A percentile compares a stretch with the other conserved stretches of the same genome.
phyloP scores from a whole-genome alignment of 37 sponge, comb jelly and placozoan genomes.

The Agelas oroides region DNA sequence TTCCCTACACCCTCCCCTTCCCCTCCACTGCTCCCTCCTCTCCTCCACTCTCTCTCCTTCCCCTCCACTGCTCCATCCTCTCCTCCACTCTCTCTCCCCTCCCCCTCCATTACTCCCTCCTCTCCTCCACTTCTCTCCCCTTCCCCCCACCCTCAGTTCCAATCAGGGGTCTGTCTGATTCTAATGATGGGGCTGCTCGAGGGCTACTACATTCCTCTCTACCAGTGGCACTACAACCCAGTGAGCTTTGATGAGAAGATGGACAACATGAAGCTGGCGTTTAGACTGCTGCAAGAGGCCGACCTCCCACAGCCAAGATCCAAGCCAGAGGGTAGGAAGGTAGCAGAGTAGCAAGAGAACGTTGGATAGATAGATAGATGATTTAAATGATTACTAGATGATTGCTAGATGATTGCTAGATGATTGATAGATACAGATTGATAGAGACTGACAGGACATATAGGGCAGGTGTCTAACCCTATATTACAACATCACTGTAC shows the following conservation, averaged over 20 bases:
- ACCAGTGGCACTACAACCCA: conserved; percentile 75
- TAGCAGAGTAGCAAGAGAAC: background rate
- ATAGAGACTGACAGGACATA: too few species aligned
- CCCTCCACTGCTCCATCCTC: too few species aligned
- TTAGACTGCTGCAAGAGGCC: conserved; percentile 88
- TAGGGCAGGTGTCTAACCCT: too few species aligned
- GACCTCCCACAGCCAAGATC: conserved; percentile 65
- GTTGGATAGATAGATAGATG: background rate
- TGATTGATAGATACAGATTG: too few species aligned
- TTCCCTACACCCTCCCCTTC: too few species aligned
- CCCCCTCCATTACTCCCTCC: too few species aligned
- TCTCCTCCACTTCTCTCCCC: too few species aligned
- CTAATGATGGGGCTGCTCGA: conserved; percentile 92
- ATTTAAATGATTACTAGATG: background rate
- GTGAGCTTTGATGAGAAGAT: conserved; percentile 83
- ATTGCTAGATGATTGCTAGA: too few species aligned
- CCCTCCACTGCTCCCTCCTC: too few species aligned
- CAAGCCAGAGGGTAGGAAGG: conserved; percentile 85
- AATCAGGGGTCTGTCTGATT: conserved; percentile 86
- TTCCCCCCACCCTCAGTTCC: conserved; percentile 58
- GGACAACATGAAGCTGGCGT: conserved; percentile 49
- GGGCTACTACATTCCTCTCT: conserved; percentile 93
- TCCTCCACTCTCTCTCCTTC: too few species aligned
- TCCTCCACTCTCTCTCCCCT: too few species aligned
- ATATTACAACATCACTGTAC: too few species aligned